Evolutionary conservation across 2,888 invertebrate species (phyloP), one percentile per base, ranked within the genome.

Genomic region (Agrypnus murinus): DNA sequence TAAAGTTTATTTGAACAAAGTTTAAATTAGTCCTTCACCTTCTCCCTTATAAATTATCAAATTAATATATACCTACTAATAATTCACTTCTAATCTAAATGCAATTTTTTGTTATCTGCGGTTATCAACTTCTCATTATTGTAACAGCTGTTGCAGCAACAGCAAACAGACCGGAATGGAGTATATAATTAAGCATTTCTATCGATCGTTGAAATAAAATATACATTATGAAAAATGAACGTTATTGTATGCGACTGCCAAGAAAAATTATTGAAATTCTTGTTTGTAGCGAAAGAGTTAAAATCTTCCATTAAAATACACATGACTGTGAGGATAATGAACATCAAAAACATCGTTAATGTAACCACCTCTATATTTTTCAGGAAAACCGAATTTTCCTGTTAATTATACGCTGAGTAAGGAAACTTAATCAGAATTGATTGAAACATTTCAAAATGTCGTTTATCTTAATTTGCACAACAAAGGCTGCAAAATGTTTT

Each of bases 361-460:
- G 25, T 25, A 25, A 2, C 25, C 25, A 25, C 25, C 25, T 25
- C 2, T 25, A 25, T 25, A 25, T 25, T 25, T 25, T 25, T 25
- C 25, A 25, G 3, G 25, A 25, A 25, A 25, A 2, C 14, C 12
- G 3, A 43, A 14, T 43, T 43, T 43, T 12, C 43, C 65, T 25
- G 25, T 25, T 25, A 25, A 25, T 25, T 25, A 25, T 25, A 25
- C 72, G 79, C 79, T 78, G 79, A 79, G 75, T 79, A 77, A 79
- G 79, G 74, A 62, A 71, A 65, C 71, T 73, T 77, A 79, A 78
- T 77, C 75, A 76, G 57, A 67, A 70, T 55, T 73, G 74, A 74
- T 77, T 76, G 75, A 73, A 74, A 73, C 71, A 68, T 72, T 71
- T 66, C 75, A 77, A 77, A 77, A 77, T 76, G 77, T 79, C 77